Evolutionary conservation across 2,888 invertebrate species (phyloP), one percentile per base, ranked within the genome.

Genomic region (Phalera bucephala): DNA sequence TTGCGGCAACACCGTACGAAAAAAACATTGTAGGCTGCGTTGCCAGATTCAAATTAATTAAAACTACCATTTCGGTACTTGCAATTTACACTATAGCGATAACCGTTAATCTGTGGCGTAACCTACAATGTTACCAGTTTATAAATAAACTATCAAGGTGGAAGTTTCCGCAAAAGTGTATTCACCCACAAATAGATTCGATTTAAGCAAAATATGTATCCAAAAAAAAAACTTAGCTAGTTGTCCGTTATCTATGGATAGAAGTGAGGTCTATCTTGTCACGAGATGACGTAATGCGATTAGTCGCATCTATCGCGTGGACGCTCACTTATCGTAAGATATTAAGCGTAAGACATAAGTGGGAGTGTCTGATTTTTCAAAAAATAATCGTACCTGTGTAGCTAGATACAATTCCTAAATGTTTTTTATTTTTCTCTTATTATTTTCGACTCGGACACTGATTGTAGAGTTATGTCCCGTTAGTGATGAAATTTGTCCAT

Each of bases 371-470:
- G 66, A 67, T 68, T 75, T 80, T 73, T 74, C 64, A 52, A 56
- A 56, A 38, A 42, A 53, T 53, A 60, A 71, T 73, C 78, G 88
- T 88, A 88, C 88, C 88, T 88, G 88, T 84, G 80, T 88, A 88
- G 88, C 78, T 88, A 88, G 88, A 81, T 71, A 69, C 75, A 88
- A 87, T 88, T 81, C 77, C 69, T 75, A 69, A 67, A 53, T 52
- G 39, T 54, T 50, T 64, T 71, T 61, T 42, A 40, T 40, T 60
- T 48, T 46, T 37, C 32, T 36, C 43, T 43, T 11, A 8, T 10
- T 52, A 63, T 63, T 68, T 58, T 65, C 45, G 57, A 70, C 69
- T 78, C 79, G 79, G 79, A 83, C 80, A 80, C 71, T 80, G 80
- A 80, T 80, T 80, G 74, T 41, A 3, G 17, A n/a, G n/a, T n/a